Conservation (phyloP, 1,140 invertebrate genomes). For the Mizuhopecten yessoensis region DNA sequence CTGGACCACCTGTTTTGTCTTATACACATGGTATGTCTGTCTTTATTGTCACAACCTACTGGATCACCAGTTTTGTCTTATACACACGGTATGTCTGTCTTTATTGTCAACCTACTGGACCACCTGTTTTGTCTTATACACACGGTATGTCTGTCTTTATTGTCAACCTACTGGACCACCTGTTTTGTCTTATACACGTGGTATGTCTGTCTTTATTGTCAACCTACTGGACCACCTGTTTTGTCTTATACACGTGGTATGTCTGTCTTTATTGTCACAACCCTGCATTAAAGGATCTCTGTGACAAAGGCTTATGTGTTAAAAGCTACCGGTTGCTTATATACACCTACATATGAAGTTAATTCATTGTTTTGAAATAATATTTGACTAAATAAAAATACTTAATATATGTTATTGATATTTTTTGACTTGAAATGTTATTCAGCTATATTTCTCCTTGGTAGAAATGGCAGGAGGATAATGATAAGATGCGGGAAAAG, state of each 20-base stretch:
- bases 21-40: no score
- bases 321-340: no score
- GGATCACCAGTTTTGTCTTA: constrained; percentile 84
- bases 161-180: no score
- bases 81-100: constrained; percentile 82
- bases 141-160: constrained; percentile 74
- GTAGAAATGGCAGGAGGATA: constrained; percentile 84
- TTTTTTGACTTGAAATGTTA: not conserved
- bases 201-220: constrained; percentile 66
- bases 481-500: constrained; percentile 84
- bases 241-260: constrained; percentile 84
- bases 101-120: constrained; percentile 82
- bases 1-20: no score
- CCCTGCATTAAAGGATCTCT: no score
- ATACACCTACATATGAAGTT: no score
- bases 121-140: constrained; percentile 84
- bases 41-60: constrained; percentile 84
- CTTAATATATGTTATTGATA: no score
- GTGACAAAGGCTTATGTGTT: no score
- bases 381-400: no score
- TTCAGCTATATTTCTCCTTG: constrained; percentile 49
- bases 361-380: no score
- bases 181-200: constrained; percentile 84
- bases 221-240: no score
- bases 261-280: not conserved